Base-by-base conservation (phyloP, 2,113 vertebrate genomes). In the Brachypodius melanocephalos region DNA sequence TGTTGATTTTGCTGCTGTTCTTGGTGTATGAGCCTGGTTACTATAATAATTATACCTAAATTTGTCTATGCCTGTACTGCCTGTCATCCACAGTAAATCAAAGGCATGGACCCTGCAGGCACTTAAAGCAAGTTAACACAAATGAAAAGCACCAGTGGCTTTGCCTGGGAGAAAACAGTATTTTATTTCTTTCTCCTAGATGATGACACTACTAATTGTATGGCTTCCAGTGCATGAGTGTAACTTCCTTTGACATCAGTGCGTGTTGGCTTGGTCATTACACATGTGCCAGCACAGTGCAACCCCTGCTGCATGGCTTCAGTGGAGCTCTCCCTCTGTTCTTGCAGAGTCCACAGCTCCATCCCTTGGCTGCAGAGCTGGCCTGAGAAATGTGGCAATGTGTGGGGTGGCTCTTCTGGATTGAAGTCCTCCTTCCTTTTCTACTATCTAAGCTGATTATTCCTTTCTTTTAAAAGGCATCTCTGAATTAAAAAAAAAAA, bases 1-100 rank as follows among this genome's bases (percentile, higher is more conserved):
- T 96, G 78, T 96, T 95, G 89, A 93, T 93, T 97, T 95, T 90
- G 57, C 83, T 86, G 68, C 66, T 57, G 43, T 77, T 95, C 63
- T 68, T 93, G 71, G 78, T 95, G 68, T 81, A 51, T 71, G 21
- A 90, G 91, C 59, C 55, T 85, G 59, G 67, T 55, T 90, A 62
- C 87, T 66, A 28, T 73, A 73, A 65, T 96, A 94, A 95, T 95
- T 95, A 73, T 29, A 96, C 89, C 72, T 94, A 96, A 94, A 89
- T 25, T 0, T 89, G 87, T 91, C 76, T 85, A 10, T 85, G 78
- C 79, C 52, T 74, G 43, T 75, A 51, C 69, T 66, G 79, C 54
- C 55, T 29, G 2, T 91, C 84, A 90, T 76, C 73, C 61, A 16
- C 43, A 88, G 80, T 79, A 77, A 95, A 95, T 96, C 93, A 93